Evolutionary conservation across 2,113 vertebrate genomes (phyloP), one percentile per base, ranked within the genome.

Genomic region (Atractosteus spatula): DNA sequence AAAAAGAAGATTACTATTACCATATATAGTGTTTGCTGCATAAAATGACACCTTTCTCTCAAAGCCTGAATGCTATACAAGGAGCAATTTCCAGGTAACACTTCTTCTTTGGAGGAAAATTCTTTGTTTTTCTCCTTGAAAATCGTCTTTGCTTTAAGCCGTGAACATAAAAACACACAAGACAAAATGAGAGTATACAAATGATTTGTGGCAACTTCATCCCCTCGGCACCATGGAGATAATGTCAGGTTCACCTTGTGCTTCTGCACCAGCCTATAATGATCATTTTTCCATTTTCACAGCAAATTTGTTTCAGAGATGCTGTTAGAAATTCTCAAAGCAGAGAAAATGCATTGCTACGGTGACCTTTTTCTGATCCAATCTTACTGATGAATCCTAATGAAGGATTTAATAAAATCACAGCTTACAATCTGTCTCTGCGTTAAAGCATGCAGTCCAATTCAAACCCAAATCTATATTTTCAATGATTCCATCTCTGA

Each of bases 321-420:
- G 71, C 64, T 54, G 68, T 69, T 74, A 73, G 55, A 57, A 43
- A 63, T 55, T 71, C 69, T 65, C 69, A 55, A 65, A 69, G 69
- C 42, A 43, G 74, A 75, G 74, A 75, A 82, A 81, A 78, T 56
- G 77, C 84, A 84, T 92, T 86, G 87, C 82, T 88, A 89, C 83
- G 70, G 88, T 93, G 90, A 91, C 91, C 90, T 92, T 91, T 92
- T 88, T 92, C 90, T 92, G 90, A 91, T 91, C 89, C 89, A 91
- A 90, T 91, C 91, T 90, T 80, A 80, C 90, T 92, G 90, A 92
- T 93, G 91, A 93, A 91, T 92, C 88, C 90, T 92, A 93, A 93
- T 93, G 91, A 93, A 92, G 90, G 91, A 89, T 91, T 92, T 92
- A 91, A 92, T 93, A 91, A 91, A 91, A 93, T 89, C 89, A 89